Percentiles rank a stretch among this genome's conserved stretches.
These are phyloP conservation scores for Excalfactoria chinensis DNA, from an alignment of 2,113 vertebrate species.

Conservation along the genomic window DNA sequence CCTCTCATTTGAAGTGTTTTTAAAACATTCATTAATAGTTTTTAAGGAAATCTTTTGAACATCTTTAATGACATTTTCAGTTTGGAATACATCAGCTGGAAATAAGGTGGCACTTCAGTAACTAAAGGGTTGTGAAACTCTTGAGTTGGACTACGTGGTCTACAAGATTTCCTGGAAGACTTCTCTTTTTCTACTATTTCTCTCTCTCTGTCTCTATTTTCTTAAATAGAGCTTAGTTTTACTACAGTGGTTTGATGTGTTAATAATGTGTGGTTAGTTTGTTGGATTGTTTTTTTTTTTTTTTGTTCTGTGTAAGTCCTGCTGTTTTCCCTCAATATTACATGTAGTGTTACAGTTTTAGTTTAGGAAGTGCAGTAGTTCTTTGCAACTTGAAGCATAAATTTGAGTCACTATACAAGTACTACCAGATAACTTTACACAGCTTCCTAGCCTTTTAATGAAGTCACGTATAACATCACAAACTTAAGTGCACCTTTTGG, in stretches of 20 bases:
- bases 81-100: neutral
- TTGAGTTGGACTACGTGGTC: neutral
- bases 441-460: neutral
- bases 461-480: neutral
- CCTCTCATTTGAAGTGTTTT: neutral
- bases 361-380: neutral
- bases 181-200: too few species aligned
- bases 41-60: neutral
- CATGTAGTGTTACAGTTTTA: neutral
- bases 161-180: constrained; percentile 15
- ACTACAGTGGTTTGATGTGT: neutral
- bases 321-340: neutral
- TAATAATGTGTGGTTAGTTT: neutral
- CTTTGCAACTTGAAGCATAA: neutral
- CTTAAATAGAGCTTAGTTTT: neutral
- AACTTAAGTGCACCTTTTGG: neutral
- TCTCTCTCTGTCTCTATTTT: too few species aligned
- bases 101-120: too few species aligned
- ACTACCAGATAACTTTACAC: neutral
- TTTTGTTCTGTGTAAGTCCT: neutral
- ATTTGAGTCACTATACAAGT: neutral
- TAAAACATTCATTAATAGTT: neutral
- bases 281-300: too few species aligned
- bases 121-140: too few species aligned
- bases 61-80: neutral